Conservation (phyloP, 1,140 invertebrate species). For the Brachionus plicatilis region DNA sequence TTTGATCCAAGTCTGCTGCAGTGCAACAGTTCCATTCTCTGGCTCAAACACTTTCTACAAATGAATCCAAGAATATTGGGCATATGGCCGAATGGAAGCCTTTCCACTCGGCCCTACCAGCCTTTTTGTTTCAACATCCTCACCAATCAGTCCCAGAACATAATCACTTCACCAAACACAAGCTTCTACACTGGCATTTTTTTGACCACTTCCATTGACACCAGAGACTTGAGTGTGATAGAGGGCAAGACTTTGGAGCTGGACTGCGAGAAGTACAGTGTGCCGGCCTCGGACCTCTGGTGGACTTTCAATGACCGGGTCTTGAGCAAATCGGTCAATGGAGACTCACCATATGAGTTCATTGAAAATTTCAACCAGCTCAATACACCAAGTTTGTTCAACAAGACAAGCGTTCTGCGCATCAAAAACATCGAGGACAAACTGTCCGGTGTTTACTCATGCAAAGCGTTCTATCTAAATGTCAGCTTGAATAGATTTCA, state of each 20-base stretch:
- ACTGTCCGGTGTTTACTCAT: slow-evolving; percentile 6
- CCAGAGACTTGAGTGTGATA: neutral
- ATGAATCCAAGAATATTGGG: neutral
- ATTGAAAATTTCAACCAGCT: slow-evolving; percentile 9
- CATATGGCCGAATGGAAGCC: neutral
- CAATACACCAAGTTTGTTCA: neutral
- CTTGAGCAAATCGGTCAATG: neutral
- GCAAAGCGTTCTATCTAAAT: slow-evolving; percentile 15
- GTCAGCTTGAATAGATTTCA: neutral
- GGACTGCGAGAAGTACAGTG: slow-evolving; percentile 18
- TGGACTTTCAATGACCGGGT: slow-evolving; percentile 26
- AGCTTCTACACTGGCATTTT: slow-evolving; percentile 20
- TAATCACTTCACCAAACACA: neutral
- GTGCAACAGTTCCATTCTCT: neutral
- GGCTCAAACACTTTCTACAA: slow-evolving; percentile 7
- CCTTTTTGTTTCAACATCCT: slow-evolving; percentile 22
- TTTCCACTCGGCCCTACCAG: neutral
- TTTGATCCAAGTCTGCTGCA: neutral
- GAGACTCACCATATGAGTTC: neutral
- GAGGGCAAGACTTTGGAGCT: slow-evolving; percentile 1
- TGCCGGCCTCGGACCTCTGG: slow-evolving; percentile 30
- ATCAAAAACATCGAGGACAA: neutral
- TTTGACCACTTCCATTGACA: neutral
- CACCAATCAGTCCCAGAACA: neutral
- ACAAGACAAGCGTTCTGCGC: slow-evolving; percentile 33